These are phyloP conservation scores for Azemiops feae DNA, from an alignment of 2,113 vertebrate species.

Conservation along the genomic window DNA sequence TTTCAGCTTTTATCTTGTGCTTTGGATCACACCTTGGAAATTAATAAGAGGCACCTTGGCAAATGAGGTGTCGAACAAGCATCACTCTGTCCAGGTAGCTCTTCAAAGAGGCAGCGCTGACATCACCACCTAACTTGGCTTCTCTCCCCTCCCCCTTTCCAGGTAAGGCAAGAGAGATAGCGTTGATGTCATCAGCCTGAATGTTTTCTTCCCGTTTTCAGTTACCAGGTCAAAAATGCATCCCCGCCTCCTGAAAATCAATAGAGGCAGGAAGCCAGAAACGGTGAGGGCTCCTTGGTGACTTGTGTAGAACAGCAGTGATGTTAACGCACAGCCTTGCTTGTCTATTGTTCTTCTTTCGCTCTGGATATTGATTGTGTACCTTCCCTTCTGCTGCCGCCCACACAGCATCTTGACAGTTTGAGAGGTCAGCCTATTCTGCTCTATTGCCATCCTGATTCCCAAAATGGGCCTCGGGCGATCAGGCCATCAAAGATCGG, in stretches of 20 bases:
- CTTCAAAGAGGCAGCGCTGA: not conserved
- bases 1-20: not conserved
- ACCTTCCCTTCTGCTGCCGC: not conserved
- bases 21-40: not conserved
- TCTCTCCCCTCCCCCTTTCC: not conserved
- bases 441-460: not conserved
- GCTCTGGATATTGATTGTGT: not conserved
- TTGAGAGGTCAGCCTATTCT: slow-evolving; percentile 3
- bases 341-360: not conserved
- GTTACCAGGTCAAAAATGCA: not conserved
- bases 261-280: not conserved
- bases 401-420: not conserved
- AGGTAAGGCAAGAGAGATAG: not conserved
- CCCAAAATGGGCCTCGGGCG: slow-evolving; percentile 26
- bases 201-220: not conserved
- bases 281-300: not conserved
- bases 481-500: slow-evolving; percentile 35
- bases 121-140: not conserved
- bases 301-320: not conserved
- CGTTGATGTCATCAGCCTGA: not conserved
- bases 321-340: not conserved
- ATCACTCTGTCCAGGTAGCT: not conserved
- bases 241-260: not conserved
- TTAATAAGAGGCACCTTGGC: not conserved
- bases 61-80: not conserved